These are phyloP conservation scores for Leptopilina syphax DNA, from an alignment of 2,888 invertebrate genomes.

Conservation along the genomic window DNA sequence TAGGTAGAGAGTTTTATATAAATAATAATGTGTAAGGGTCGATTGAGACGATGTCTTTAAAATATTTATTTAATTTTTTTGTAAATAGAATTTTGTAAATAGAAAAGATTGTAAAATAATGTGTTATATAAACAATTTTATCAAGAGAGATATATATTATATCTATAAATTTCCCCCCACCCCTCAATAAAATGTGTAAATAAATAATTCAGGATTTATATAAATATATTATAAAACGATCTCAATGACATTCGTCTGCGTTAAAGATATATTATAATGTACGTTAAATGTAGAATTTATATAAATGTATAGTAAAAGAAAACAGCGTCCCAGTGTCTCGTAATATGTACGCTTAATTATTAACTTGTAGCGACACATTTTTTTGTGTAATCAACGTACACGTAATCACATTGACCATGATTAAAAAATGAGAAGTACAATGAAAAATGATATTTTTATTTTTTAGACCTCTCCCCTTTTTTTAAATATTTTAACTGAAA, in stretches of 20 bases:
- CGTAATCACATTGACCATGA: slow-evolving; percentile 62
- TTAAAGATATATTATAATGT: slow-evolving; percentile 42
- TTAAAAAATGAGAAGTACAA: slow-evolving; percentile 64
- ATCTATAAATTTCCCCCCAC: slow-evolving; percentile 15
- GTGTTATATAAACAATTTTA: slow-evolving; percentile 54
- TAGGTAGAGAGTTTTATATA: slow-evolving; percentile 44
- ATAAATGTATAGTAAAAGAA: neutral
- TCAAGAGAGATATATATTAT: slow-evolving; percentile 46
- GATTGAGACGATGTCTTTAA: slow-evolving; percentile 52
- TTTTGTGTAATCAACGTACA: slow-evolving; percentile 62
- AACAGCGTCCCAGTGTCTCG: slow-evolving; percentile 60
- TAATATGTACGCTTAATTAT: slow-evolving; percentile 57
- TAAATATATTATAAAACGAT: slow-evolving; percentile 50
- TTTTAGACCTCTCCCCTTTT: neutral
- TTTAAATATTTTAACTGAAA: no score
- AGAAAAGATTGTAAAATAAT: slow-evolving; percentile 60
- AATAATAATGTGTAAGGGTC: slow-evolving; percentile 43
- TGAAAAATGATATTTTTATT: slow-evolving; percentile 39
- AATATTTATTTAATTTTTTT: slow-evolving; percentile 65
- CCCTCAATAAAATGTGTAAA: slow-evolving; percentile 14
- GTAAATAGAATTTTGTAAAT: slow-evolving; percentile 68
- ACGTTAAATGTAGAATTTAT: slow-evolving; percentile 34
- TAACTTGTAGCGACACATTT: slow-evolving; percentile 59
- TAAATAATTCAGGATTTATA: slow-evolving; percentile 45
- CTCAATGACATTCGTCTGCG: slow-evolving; percentile 54